Percentiles rank a stretch among this genome's conserved stretches.
Evolutionary conservation across 2,888 invertebrate genomes (phyloP).

Genomic region (Stenodera caucasica): DNA sequence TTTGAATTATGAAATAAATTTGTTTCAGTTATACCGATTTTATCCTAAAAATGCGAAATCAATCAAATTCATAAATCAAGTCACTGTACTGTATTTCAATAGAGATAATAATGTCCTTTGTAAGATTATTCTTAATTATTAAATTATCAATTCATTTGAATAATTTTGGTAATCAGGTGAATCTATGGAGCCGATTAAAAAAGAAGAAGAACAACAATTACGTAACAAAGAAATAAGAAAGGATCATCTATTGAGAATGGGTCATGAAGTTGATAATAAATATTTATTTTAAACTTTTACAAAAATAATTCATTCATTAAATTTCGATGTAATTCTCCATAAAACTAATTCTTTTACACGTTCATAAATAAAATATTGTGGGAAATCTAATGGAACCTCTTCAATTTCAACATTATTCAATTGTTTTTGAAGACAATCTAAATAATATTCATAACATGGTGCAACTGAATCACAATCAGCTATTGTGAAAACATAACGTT

Average conservation of each 20-base stretch:
- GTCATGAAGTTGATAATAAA: slow-evolving; percentile 18
- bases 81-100: slow-evolving; percentile 66
- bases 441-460: slow-evolving; percentile 84
- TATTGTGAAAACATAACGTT: slow-evolving; percentile 83
- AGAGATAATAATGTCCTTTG: slow-evolving; percentile 57
- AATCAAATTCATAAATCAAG: slow-evolving; percentile 59
- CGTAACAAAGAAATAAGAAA: slow-evolving; percentile 65
- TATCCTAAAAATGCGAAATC: slow-evolving; percentile 54
- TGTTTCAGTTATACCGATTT: slow-evolving; percentile 35
- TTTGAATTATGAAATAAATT: neutral
- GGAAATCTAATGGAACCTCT: slow-evolving; percentile 70
- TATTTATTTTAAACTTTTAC: slow-evolving; percentile 20
- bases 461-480: slow-evolving; percentile 80
- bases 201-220: slow-evolving; percentile 66
- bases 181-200: slow-evolving; percentile 64
- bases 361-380: slow-evolving; percentile 81
- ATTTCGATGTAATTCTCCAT: slow-evolving; percentile 63
- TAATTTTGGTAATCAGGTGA: slow-evolving; percentile 38
- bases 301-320: slow-evolving; percentile 10
- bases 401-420: slow-evolving; percentile 63
- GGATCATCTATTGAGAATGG: slow-evolving; percentile 50
- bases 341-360: slow-evolving; percentile 75
- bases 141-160: neutral
- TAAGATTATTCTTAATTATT: slow-evolving; percentile 1
- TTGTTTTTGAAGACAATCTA: slow-evolving; percentile 62